phyloP scores from a whole-genome alignment of 2,113 vertebrate genomes.

The Engraulis encrasicolus region DNA sequence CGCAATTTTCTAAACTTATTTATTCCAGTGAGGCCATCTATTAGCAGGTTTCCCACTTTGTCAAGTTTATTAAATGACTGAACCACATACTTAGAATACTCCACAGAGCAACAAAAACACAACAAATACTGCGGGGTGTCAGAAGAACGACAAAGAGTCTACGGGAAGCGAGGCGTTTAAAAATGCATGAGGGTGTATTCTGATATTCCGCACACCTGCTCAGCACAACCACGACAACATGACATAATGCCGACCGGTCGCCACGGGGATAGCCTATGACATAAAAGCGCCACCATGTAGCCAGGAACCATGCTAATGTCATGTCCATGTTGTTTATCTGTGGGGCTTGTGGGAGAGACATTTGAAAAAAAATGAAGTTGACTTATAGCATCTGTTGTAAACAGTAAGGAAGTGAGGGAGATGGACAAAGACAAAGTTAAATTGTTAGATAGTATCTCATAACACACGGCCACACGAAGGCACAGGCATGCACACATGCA shows the following conservation, averaged over 20 bases:
- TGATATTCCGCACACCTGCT: not conserved
- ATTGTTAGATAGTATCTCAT: too few relatives aligned
- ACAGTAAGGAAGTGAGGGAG: not conserved
- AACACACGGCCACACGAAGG: too few relatives aligned
- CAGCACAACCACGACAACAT: not conserved
- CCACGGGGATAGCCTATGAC: constrained; percentile 1
- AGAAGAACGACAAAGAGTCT: not conserved
- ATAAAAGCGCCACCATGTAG: not conserved
- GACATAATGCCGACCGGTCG: constrained; percentile 10
- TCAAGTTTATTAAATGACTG: too few relatives aligned
- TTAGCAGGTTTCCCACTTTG: too few relatives aligned
- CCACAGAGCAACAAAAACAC: not conserved
- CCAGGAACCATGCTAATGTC: not conserved
- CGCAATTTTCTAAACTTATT: too few relatives aligned
- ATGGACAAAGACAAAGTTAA: too few relatives aligned
- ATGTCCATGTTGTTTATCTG: not conserved
- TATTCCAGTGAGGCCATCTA: too few relatives aligned
- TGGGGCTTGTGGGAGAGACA: not conserved
- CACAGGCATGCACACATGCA: too few relatives aligned
- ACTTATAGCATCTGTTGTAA: not conserved
- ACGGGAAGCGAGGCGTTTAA: not conserved
- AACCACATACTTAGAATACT: too few relatives aligned
- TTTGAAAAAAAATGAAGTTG: not conserved
- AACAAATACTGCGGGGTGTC: not conserved
- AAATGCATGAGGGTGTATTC: not conserved